Evolutionary conservation across 53 echinoderm and acorn worm genomes (phyloP).

Genomic region (Zoroaster sp.): DNA sequence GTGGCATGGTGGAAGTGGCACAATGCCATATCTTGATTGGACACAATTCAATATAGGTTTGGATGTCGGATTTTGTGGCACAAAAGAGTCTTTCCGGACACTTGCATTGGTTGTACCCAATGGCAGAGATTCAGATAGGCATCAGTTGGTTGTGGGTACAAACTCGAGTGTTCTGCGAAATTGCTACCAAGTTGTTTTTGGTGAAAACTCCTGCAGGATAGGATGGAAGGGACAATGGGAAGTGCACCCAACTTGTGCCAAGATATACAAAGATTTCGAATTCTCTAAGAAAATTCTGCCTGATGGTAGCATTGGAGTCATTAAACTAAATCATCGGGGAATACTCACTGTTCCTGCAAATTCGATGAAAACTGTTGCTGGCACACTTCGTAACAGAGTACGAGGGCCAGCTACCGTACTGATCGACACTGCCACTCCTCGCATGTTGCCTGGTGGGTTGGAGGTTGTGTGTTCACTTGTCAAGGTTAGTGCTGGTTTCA

Average conservation of each 20-base stretch:
- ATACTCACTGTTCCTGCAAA: background rate
- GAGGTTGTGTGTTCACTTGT: background rate
- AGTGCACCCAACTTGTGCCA: background rate
- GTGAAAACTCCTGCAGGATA: background rate
- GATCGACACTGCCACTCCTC: background rate
- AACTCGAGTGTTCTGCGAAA: constrained; percentile 28
- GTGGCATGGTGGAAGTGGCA: constrained; percentile 69
- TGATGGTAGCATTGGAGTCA: no score
- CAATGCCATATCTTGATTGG: constrained; percentile 53
- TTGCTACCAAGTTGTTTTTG: no score
- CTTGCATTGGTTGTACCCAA: no score
- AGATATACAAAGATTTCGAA: constrained; percentile 2
- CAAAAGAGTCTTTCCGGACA: no score
- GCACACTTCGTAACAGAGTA: no score
- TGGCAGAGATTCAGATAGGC: no score
- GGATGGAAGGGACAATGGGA: background rate
- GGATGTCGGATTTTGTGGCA: constrained; percentile 22
- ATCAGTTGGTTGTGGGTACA: constrained; percentile 31
- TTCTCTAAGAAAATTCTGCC: background rate
- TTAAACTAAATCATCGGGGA: background rate
- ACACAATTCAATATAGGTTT: constrained; percentile 15
- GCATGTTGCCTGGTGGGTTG: background rate
- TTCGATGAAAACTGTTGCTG: background rate
- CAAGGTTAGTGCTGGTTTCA: background rate
- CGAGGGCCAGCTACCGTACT: background rate